Evolutionary conservation across 2,888 invertebrate species (phyloP).

Genomic region (Augiades crinisus): DNA sequence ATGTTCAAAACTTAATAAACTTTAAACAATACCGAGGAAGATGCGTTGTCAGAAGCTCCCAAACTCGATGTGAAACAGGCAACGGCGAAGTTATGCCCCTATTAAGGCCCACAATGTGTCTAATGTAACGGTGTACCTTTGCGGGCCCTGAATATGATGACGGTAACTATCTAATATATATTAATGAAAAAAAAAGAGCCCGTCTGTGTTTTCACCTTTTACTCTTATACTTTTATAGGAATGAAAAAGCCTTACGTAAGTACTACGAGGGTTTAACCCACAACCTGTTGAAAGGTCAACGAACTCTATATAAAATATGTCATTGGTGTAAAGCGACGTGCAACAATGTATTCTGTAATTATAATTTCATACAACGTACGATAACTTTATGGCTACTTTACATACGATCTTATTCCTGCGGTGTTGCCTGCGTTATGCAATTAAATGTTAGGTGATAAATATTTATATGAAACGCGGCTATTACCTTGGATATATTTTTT

Average conservation of each 20-base stretch:
- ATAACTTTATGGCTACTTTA: too few species aligned
- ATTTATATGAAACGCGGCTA: too few species aligned
- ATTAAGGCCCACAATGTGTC: slow-evolving; percentile 66
- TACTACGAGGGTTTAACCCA: background rate
- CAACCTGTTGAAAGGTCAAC: slow-evolving; percentile 8
- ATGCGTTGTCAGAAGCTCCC: slow-evolving; percentile 74
- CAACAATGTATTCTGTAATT: background rate
- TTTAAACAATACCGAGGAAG: slow-evolving; percentile 73
- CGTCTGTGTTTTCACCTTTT: too few species aligned
- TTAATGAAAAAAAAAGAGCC: too few species aligned
- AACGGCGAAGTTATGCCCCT: slow-evolving; percentile 58
- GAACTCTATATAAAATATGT: slow-evolving; percentile 6
- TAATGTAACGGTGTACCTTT: slow-evolving; percentile 55
- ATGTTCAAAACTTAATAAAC: slow-evolving; percentile 75
- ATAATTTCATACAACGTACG: too few species aligned
- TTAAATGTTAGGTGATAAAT: too few species aligned
- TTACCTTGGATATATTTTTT: too few species aligned
- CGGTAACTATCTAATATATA: too few species aligned
- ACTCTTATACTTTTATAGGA: too few species aligned
- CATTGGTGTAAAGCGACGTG: background rate
- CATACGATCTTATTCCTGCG: too few species aligned
- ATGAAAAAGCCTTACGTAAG: slow-evolving; percentile 4
- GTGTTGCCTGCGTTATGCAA: too few species aligned
- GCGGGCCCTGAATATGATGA: slow-evolving; percentile 9
- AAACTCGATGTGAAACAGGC: slow-evolving; percentile 63